Percentiles rank a stretch among this genome's conserved stretches.
Conservation (phyloP, 2,888 invertebrate genomes). For the Poecilobothrus nobilitatus region DNA sequence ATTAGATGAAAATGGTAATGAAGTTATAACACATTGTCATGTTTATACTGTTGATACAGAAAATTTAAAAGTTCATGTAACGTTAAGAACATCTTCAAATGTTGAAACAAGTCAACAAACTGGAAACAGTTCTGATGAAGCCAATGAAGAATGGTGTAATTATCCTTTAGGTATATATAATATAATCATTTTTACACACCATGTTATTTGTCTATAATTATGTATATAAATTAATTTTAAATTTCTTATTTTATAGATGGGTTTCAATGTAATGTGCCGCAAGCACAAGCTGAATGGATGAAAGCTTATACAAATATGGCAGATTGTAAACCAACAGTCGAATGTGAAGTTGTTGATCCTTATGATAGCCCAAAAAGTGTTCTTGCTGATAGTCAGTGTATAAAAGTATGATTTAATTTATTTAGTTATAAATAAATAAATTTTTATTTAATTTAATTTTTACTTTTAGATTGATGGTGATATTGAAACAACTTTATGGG, state of each 20-base stretch:
- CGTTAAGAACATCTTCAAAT: conserved; percentile 42
- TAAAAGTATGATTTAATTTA: conserved; percentile 33
- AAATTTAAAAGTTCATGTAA: conserved; percentile 48
- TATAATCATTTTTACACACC: no score
- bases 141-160: conserved; percentile 55
- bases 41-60: conserved; percentile 52
- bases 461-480: conserved; percentile 47
- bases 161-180: conserved; percentile 52
- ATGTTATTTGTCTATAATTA: no score
- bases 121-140: conserved; percentile 33
- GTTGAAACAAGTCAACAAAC: neutral
- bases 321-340: conserved; percentile 56
- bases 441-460: no score
- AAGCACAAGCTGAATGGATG: conserved; percentile 43
- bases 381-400: conserved; percentile 59
- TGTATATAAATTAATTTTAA: neutral
- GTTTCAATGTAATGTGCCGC: conserved; percentile 57
- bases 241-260: conserved; percentile 37
- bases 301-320: conserved; percentile 29
- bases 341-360: conserved; percentile 63
- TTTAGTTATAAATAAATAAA: no score
- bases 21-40: conserved; percentile 46
- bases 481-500: conserved; percentile 59
- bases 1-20: conserved; percentile 26
- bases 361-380: conserved; percentile 59